These are phyloP conservation scores for Rutilus rutilus DNA, from an alignment of 2,113 vertebrate genomes.

Conservation along the genomic window DNA sequence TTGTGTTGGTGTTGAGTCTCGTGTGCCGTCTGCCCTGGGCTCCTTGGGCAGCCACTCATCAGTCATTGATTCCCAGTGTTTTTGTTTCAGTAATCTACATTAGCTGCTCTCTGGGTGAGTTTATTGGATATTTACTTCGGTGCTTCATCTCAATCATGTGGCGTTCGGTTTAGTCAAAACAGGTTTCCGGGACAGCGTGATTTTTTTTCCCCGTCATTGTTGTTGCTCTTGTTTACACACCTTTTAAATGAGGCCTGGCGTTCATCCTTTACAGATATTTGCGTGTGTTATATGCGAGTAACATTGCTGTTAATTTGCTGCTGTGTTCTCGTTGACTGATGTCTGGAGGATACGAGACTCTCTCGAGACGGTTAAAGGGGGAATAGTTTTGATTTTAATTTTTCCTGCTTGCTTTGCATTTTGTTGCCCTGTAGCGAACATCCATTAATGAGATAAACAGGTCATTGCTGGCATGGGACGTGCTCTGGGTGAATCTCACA, in stretches of 20 bases:
- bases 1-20: slow-evolving; percentile 59
- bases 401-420: slow-evolving; percentile 73
- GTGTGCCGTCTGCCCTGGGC: slow-evolving; percentile 56
- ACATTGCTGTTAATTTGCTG: not conserved
- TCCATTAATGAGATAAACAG: slow-evolving; percentile 75
- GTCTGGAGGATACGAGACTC: slow-evolving; percentile 52
- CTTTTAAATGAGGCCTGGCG: not conserved
- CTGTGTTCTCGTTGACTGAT: slow-evolving; percentile 31
- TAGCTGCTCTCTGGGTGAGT: not conserved
- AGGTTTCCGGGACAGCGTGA: not conserved
- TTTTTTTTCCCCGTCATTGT: not conserved
- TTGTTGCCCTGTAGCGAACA: slow-evolving; percentile 67
- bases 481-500: not conserved
- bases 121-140: slow-evolving; percentile 31
- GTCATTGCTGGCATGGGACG: slow-evolving; percentile 65
- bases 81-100: slow-evolving; percentile 6
- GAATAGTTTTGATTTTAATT: slow-evolving; percentile 66
- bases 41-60: slow-evolving; percentile 34
- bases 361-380: slow-evolving; percentile 53
- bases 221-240: slow-evolving; percentile 4
- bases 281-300: slow-evolving; percentile 6
- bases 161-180: not conserved
- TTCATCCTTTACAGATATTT: not conserved
- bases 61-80: slow-evolving; percentile 21
- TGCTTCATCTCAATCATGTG: slow-evolving; percentile 43